Base-by-base conservation (phyloP, 2,113 vertebrate species). In the Tympanuchus pallidicinctus region DNA sequence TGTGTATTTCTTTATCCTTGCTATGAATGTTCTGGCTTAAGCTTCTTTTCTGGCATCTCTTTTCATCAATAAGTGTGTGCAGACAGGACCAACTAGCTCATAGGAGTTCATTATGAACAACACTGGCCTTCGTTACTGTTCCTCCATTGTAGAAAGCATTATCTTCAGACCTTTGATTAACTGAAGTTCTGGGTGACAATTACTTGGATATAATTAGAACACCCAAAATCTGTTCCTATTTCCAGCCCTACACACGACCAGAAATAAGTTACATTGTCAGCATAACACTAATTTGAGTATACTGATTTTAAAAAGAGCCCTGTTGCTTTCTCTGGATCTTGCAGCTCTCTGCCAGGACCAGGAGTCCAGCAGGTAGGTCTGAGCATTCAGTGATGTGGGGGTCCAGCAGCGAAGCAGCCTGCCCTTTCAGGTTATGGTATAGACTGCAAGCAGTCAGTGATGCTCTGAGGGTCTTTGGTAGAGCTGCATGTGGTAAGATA, bases 141-240 rank as follows among this genome's bases (percentile, higher is more conserved):
- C 59, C 24, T 45, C 48, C 57, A 9, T 32, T 89, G 75, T 32
- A 76, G 36, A 72, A 88, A 40, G 47, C 30, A 72, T 5, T 76
- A 21, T 65, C 45, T 91, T 82, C 34, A 89, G 78, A 66, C 63
- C 48, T 70, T 91, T 56, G 20, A 30, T 84, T 84, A 70, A 71
- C 57, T 36, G 38, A 75, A 69, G 42, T 28, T 82, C 48, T 79
- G 74, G n/a, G 34, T 94, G 56, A 47, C 65, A 70, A 69, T 79
- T 89, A 69, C 92, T 92, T 70, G 78, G 43, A 64, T 77, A 34
- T 83, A 75, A 67, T 81, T 60, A 27, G 81, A 88, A 84, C 75
- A 47, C 27, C 74, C 61, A 93, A 19, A 45, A 72, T 71, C 66
- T 19, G 6, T 32, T 75, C 87, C 61, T 92, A 12, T 86, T 92